A percentile compares a stretch with the other conserved stretches of the same genome.
phyloP scores from a whole-genome alignment of 2,888 invertebrate species.

The Trissolcus brochymenae region DNA sequence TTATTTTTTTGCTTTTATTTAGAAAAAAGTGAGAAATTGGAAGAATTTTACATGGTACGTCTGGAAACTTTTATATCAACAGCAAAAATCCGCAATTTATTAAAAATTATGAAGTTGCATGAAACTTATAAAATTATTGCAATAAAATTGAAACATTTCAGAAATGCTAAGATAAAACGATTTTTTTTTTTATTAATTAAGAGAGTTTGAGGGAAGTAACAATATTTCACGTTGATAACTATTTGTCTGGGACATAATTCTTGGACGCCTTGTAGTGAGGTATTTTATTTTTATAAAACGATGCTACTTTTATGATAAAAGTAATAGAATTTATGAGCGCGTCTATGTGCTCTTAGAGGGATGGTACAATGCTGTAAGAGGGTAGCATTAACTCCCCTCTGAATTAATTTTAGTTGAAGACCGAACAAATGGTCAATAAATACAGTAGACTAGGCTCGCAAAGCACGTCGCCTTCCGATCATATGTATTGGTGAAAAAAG shows the following conservation, averaged over 20 bases:
- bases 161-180: too few species aligned
- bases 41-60: too few species aligned
- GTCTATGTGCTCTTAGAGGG: conserved; percentile 30
- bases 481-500: conserved; percentile 53
- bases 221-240: too few species aligned
- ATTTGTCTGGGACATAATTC: neutral
- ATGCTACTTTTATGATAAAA: conserved; percentile 35
- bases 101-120: too few species aligned
- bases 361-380: conserved; percentile 29
- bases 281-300: conserved; percentile 12
- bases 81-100: too few species aligned
- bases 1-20: neutral
- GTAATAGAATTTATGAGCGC: conserved; percentile 39
- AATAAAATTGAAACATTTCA: too few species aligned
- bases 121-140: too few species aligned
- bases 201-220: too few species aligned
- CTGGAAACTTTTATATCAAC: too few species aligned
- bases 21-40: too few species aligned
- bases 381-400: conserved; percentile 44
- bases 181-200: too few species aligned
- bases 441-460: conserved; percentile 33
- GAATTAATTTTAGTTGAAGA: conserved; percentile 51
- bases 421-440: conserved; percentile 58
- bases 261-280: neutral
- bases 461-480: conserved; percentile 35